phyloP scores from a whole-genome alignment of 2,888 invertebrate genomes.

The Pseudococcus viburni region DNA sequence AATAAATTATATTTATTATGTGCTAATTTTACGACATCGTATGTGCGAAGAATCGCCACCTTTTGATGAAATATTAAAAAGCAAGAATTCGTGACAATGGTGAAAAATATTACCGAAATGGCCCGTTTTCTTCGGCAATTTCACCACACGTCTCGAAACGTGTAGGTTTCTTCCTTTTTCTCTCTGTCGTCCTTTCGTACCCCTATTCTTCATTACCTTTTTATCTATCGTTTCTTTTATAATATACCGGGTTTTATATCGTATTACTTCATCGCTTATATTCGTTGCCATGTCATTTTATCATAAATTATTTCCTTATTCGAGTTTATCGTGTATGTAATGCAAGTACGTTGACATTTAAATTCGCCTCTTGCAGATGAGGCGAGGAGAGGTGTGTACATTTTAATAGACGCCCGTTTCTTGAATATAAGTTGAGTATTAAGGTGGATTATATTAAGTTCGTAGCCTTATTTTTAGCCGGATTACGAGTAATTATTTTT shows the following conservation, averaged over 20 bases:
- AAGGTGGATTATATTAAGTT: not conserved
- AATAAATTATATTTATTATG: slow-evolving; percentile 13
- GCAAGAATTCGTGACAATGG: slow-evolving; percentile 3
- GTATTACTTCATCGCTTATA: slow-evolving; percentile 30
- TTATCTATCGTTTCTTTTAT: slow-evolving; percentile 26
- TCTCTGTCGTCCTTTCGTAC: not conserved
- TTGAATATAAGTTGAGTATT: not conserved
- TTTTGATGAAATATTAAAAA: slow-evolving; percentile 31
- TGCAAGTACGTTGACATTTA: slow-evolving; percentile 15
- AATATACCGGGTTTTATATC: not conserved
- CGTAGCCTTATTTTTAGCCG: not conserved
- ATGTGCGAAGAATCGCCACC: slow-evolving; percentile 19
- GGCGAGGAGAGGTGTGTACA: not conserved
- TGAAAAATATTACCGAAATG: slow-evolving; percentile 25
- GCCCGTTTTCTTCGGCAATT: slow-evolving; percentile 30
- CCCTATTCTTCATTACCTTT: slow-evolving; percentile 42
- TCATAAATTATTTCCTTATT: slow-evolving; percentile 44
- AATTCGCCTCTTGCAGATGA: not conserved
- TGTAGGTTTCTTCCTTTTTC: not conserved
- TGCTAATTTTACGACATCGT: slow-evolving; percentile 28
- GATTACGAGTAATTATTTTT: not conserved
- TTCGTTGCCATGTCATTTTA: slow-evolving; percentile 26
- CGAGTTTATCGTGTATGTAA: not conserved
- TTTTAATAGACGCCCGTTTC: not conserved
- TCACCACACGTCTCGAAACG: not conserved